Base-by-base conservation (phyloP, 2,888 invertebrate genomes). In the Pyrocoelia pectoralis region DNA sequence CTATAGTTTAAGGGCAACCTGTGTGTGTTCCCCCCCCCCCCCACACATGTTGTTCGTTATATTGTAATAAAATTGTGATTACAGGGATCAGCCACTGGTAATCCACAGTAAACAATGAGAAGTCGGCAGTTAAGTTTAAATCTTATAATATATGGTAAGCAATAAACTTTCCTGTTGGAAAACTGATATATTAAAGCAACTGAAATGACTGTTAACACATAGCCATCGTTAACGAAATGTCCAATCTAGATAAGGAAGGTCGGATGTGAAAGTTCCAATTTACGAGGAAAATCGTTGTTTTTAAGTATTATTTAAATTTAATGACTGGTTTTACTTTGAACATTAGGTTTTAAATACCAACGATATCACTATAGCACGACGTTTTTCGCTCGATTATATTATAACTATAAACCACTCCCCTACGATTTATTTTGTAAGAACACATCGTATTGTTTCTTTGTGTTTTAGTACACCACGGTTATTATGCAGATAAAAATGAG, bases 1-100 rank as follows among this genome's bases (percentile, higher is more conserved):
- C 51, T 56, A 59, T 43, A 50, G 28, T 55, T 61, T 51, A 51
- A 50, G 51, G 28, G 51, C 61, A 50, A 54, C 54, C 54, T 41
- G 54, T 43, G 41, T 15, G 52, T 52, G 29, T 15, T 46, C 6
- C 46, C 52, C 6, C 6, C 24, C 15, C 6, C 46, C 52, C 6
- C 6, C 24, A 24, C 6, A 52, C 13, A 28, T 52, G 33, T 29
- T 38, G 29, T 52, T 28, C 29, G 29, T 52, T 52, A 52, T 52
- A n/a, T 28, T 5, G 50, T 29, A 29, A 50, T 50, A 50, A 50
- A 50, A 12, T 50, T 29, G 4, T 50, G 50, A 50, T 50, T 50
- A 50, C 50, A 50, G 15, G 29, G 33, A 28, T 52, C 33, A 29
- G 52, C 52, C 33, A 29, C 52, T 52, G 33, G 52, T 52, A 52